Conservation (phyloP, 2,888 invertebrate species). For the Cosmia pyralina region DNA sequence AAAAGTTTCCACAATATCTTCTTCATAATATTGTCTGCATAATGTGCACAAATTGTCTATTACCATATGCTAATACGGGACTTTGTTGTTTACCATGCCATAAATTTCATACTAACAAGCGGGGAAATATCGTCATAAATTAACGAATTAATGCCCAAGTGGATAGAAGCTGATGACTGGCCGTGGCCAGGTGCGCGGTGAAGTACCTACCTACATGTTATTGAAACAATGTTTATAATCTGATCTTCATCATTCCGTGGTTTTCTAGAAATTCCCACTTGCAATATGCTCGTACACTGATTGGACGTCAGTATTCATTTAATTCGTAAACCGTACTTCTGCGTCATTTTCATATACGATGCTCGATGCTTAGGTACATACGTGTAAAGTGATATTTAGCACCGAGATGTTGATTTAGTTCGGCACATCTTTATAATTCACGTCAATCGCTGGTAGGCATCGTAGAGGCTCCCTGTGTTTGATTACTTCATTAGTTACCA, state of each 20-base stretch:
- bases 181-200: neutral
- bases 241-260: neutral
- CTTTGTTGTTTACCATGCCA: slow-evolving; percentile 45
- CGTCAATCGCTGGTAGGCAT: neutral
- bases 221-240: neutral
- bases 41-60: slow-evolving; percentile 53
- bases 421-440: slow-evolving; percentile 9
- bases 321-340: neutral
- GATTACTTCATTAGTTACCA: slow-evolving; percentile 17
- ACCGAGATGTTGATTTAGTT: slow-evolving; percentile 18
- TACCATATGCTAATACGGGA: slow-evolving; percentile 53
- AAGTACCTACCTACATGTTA: slow-evolving; percentile 7
- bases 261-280: neutral
- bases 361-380: neutral
- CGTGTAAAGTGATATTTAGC: slow-evolving; percentile 18
- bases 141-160: slow-evolving; percentile 29
- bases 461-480: slow-evolving; percentile 7
- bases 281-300: slow-evolving; percentile 18
- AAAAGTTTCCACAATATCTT: slow-evolving; percentile 38
- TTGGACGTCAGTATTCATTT: slow-evolving; percentile 4
- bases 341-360: neutral
- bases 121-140: slow-evolving; percentile 36
- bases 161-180: slow-evolving; percentile 6
- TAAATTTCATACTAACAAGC: slow-evolving; percentile 33
- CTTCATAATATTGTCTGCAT: slow-evolving; percentile 43